Percentiles rank a stretch among this genome's conserved stretches.
Conservation (phyloP, 2,888 invertebrate species). For the Nipponacmea schrenckii region DNA sequence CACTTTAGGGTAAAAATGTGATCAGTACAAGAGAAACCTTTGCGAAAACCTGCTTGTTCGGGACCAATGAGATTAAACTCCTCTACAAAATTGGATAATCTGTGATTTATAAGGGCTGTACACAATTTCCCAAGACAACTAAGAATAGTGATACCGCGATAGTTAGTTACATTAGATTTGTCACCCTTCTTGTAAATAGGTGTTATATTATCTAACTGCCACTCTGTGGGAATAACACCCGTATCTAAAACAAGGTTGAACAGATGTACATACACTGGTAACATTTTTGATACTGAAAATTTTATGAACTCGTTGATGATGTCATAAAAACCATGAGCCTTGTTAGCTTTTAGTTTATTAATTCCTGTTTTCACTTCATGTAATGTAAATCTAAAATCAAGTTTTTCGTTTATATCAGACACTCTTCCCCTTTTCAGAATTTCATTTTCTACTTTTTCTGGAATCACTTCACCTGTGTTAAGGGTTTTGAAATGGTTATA, state of each 20-base stretch:
- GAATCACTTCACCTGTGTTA: too few species aligned
- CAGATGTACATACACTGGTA: conserved; percentile 10
- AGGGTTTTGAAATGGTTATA: too few species aligned
- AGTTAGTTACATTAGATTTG: conserved; percentile 10
- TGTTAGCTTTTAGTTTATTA: conserved; percentile 14
- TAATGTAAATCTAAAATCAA: conserved; percentile 11
- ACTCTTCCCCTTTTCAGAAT: too few species aligned
- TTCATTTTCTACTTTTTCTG: too few species aligned
- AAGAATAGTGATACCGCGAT: conserved; percentile 16
- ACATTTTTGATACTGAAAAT: background rate
- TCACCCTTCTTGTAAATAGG: conserved; percentile 16
- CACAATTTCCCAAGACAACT: background rate
- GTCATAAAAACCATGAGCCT: conserved; percentile 11
- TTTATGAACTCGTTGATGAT: conserved; percentile 21
- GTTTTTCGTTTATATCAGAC: background rate
- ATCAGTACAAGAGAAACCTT: conserved; percentile 7
- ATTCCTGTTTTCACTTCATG: conserved; percentile 11
- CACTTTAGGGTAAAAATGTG: conserved; percentile 11
- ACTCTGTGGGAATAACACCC: conserved; percentile 12
- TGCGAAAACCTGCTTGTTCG: background rate
- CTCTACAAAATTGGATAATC: background rate
- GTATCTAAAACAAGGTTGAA: conserved; percentile 18
- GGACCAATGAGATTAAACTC: background rate
- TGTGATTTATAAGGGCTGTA: background rate
- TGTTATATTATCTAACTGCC: conserved; percentile 8